phyloP scores from a whole-genome alignment of 2,797 vertebrate genomes.

The Rousettus madagascariensis region DNA sequence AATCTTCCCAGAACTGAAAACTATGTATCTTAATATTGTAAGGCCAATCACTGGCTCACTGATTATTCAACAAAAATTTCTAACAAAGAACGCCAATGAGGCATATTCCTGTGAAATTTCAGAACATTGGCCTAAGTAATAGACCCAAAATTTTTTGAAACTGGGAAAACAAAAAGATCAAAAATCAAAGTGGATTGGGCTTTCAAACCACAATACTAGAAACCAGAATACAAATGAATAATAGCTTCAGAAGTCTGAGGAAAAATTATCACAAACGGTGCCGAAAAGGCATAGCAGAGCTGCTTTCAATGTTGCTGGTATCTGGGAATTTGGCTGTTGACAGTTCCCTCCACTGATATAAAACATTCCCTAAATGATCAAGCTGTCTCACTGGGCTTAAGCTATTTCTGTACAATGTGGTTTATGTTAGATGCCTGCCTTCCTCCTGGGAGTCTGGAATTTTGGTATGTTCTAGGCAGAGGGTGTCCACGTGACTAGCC shows the following conservation, averaged over 20 bases:
- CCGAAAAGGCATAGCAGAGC: neutral
- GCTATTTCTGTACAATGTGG: neutral
- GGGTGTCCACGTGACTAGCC: neutral
- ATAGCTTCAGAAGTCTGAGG: neutral
- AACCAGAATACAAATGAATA: neutral
- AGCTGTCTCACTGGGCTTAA: neutral
- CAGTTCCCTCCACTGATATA: neutral
- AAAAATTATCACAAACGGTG: neutral
- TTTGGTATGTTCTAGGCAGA: neutral
- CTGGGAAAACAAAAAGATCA: neutral
- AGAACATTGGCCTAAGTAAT: neutral
- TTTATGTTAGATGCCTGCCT: neutral
- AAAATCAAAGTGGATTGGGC: neutral
- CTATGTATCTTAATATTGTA: neutral
- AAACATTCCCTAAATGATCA: neutral
- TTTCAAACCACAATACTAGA: neutral
- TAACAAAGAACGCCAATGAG: neutral
- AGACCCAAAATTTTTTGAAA: neutral
- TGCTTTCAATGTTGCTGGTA: neutral
- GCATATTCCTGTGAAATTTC: neutral
- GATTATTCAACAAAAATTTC: neutral
- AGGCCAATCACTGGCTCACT: neutral
- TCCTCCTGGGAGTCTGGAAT: neutral
- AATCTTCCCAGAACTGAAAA: neutral
- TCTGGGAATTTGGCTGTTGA: neutral